phyloP scores from a whole-genome alignment of 2,113 vertebrate genomes.

The Pollimyrus isidori region DNA sequence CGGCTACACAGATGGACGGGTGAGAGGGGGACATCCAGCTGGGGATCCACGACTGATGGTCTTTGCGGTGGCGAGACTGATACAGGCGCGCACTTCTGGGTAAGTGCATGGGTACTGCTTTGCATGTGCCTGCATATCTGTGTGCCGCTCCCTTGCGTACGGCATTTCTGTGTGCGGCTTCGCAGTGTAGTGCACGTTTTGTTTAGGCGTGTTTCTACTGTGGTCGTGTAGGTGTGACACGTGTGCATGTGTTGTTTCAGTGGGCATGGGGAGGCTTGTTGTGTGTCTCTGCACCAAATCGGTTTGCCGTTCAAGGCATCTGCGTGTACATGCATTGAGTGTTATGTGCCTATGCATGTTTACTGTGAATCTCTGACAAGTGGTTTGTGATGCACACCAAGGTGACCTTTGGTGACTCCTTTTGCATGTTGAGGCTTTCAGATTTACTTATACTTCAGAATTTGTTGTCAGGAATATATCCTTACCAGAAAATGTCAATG shows the following conservation, averaged over 20 bases:
- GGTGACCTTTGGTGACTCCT: background rate
- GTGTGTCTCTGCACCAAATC: background rate
- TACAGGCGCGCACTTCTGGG: background rate
- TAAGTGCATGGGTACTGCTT: background rate
- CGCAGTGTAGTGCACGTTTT: background rate
- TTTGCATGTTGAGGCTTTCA: background rate
- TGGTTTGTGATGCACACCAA: background rate
- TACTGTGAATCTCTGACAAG: background rate
- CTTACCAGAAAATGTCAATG: background rate
- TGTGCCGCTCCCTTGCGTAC: background rate
- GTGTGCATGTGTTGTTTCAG: background rate
- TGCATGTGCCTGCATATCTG: background rate
- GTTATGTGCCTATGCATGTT: background rate
- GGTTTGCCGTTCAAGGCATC: background rate
- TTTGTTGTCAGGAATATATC: background rate
- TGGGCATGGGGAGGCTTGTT: background rate
- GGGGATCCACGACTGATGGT: background rate
- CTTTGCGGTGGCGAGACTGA: background rate
- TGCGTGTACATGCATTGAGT: background rate
- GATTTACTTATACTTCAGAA: background rate
- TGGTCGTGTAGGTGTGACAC: background rate
- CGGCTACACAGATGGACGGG: conserved; percentile 68
- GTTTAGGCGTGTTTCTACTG: background rate
- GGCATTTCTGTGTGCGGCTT: background rate
- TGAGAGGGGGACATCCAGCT: conserved; percentile 55